phyloP scores from a whole-genome alignment of 1,140 invertebrate genomes.

The Leptinotarsa undecemlineata region DNA sequence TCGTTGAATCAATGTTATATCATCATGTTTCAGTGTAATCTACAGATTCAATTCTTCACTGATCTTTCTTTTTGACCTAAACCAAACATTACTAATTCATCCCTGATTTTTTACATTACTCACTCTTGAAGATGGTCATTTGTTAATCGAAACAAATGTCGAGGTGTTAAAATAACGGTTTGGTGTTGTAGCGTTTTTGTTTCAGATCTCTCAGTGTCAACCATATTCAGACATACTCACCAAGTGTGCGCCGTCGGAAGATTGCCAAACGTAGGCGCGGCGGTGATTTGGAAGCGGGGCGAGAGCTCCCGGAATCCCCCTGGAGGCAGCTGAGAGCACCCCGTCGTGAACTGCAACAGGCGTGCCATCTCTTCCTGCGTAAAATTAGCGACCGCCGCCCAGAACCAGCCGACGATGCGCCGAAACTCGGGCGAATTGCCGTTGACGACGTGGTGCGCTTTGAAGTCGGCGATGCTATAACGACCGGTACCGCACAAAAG shows the following conservation, averaged over 20 bases:
- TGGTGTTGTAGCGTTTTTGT: no score
- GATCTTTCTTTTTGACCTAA: no score
- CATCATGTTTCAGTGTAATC: no score
- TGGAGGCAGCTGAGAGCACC: constrained; percentile 87
- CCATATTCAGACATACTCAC: constrained; percentile 56
- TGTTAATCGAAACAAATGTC: no score
- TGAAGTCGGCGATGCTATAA: constrained; percentile 87
- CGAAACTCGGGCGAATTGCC: constrained; percentile 83
- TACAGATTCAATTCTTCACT: no score
- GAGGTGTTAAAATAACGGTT: no score
- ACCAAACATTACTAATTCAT: no score
- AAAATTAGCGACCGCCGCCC: constrained; percentile 90
- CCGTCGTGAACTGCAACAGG: constrained; percentile 92
- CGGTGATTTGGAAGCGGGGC: constrained; percentile 89
- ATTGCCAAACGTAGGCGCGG: constrained; percentile 85
- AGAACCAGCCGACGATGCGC: constrained; percentile 89
- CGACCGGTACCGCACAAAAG: constrained; percentile 92
- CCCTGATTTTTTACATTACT: no score
- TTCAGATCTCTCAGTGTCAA: background rate
- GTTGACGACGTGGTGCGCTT: constrained; percentile 83
- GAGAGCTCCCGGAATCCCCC: constrained; percentile 86
- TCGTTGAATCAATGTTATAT: no score
- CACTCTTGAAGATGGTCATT: no score
- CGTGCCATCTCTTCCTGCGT: constrained; percentile 92
- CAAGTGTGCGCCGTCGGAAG: constrained; percentile 93